phyloP scores from a whole-genome alignment of 2,113 vertebrate species.

The Aegotheles bennettii region DNA sequence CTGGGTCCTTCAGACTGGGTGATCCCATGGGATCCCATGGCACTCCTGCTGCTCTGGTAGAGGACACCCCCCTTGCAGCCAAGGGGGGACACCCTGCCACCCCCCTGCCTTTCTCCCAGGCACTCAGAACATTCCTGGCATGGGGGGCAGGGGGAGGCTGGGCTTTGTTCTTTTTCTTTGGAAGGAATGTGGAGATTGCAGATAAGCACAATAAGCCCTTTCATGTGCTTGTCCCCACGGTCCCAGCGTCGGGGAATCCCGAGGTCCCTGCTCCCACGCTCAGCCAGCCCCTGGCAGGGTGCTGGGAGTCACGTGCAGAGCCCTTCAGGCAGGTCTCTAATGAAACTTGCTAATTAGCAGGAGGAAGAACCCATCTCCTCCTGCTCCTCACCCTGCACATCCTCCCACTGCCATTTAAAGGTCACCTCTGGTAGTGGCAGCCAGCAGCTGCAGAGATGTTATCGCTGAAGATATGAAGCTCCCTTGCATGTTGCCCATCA shows the following conservation, averaged over 20 bases:
- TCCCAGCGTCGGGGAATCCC: background rate
- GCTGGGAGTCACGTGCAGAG: background rate
- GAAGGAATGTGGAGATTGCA: constrained; percentile 41
- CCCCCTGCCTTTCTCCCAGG: background rate
- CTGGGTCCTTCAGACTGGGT: background rate
- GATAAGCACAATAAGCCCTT: constrained; percentile 56
- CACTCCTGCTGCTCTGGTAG: background rate
- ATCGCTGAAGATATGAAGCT: background rate
- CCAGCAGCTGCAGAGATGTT: background rate
- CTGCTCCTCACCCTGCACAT: background rate
- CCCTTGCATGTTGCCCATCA: background rate
- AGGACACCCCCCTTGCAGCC: background rate
- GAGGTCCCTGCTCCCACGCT: constrained; percentile 13
- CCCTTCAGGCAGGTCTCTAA: background rate
- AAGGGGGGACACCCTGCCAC: background rate
- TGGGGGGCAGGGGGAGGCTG: background rate
- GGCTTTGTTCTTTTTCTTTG: background rate
- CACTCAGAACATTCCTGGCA: background rate
- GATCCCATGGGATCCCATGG: background rate
- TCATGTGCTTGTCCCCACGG: constrained; percentile 32
- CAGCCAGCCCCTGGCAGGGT: background rate
- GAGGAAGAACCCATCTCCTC: background rate
- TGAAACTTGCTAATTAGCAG: background rate
- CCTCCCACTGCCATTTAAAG: background rate
- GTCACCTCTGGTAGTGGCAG: background rate